phyloP scores from a whole-genome alignment of 2,888 invertebrate genomes.

The Athripsodes cinereus region DNA sequence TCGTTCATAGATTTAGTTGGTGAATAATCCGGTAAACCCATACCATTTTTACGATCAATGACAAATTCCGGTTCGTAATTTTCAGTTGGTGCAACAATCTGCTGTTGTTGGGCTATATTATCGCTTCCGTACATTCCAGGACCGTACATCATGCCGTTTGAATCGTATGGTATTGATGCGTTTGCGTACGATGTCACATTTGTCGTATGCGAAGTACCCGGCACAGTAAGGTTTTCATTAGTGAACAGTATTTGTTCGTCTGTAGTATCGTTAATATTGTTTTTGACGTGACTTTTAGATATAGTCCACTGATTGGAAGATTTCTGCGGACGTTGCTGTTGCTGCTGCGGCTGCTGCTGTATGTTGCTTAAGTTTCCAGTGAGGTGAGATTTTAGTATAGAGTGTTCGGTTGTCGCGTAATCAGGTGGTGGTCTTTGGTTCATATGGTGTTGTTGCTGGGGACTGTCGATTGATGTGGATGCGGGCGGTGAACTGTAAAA shows the following conservation, averaged over 20 bases:
- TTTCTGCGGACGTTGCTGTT: no score
- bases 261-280: conserved; percentile 32
- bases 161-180: conserved; percentile 34
- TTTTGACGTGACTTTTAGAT: conserved; percentile 39
- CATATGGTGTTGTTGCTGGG: not conserved
- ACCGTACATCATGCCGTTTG: conserved; percentile 42
- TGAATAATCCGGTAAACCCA: conserved; percentile 23
- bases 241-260: conserved; percentile 48
- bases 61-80: conserved; percentile 23
- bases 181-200: conserved; percentile 28
- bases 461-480: conserved; percentile 33
- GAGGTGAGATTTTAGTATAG: conserved; percentile 46
- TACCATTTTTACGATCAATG: conserved; percentile 18
- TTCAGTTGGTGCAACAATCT: not conserved
- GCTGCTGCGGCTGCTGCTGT: conserved; percentile 26
- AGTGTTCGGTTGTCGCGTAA: conserved; percentile 41
- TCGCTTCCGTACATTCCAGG: conserved; percentile 34
- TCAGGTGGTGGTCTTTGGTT: conserved; percentile 32
- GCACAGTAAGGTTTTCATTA: conserved; percentile 40
- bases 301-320: conserved; percentile 46
- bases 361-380: conserved; percentile 32
- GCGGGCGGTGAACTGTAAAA: conserved; percentile 32
- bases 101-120: not conserved
- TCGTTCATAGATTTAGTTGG: conserved; percentile 25
- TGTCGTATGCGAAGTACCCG: conserved; percentile 16